Base-by-base conservation (phyloP, 2,113 vertebrate genomes). In the Heterotis niloticus region DNA sequence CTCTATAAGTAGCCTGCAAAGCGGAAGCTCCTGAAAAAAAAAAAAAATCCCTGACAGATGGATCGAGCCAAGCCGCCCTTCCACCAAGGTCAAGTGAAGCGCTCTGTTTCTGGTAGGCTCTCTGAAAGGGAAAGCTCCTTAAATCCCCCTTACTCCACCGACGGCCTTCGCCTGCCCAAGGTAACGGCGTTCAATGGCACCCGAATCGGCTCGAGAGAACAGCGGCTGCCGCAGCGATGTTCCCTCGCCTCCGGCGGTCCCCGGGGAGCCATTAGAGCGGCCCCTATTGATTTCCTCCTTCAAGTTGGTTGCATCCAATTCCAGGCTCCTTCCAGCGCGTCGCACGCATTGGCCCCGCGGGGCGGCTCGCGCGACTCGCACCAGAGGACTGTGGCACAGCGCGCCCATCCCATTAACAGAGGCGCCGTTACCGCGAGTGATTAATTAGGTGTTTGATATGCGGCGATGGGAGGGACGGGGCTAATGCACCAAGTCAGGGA, bases 241-340 rank as follows among this genome's bases (percentile, higher is more conserved):
- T 90, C 88, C 88, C 87, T 91, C 86, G 87, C 88, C 80, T 86
- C 85, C 86, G 90, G 87, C 88, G 78, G 85, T 88, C 88, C 88
- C 87, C 82, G 44, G 86, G 89, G 89, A 92, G 89, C 88, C 84
- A 85, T 94, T 93, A 93, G 91, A 92, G 91, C 85, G 88, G 87
- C 82, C 88, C 86, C n/a, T 90, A 93, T 95, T 92, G 93, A 94
- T 94, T 91, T 91, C 80, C 86, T 86, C 88, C 85, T 88, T 88
- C 81, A 80, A 82, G 87, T 90, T 90, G 92, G 84, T 82, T 88
- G 80, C 88, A 89, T 93, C 93, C 92, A 92, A 90, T 93, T 91
- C 90, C 10, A 93, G 91, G 92, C 84, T 88, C 88, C 89, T 91
- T 88, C 88, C 88, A 87, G 84, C 83, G 86, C 83, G 86, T 86